Percentiles rank a stretch among this genome's conserved stretches.
Conservation (phyloP, 2,797 vertebrate genomes). For the Todus mexicanus region DNA sequence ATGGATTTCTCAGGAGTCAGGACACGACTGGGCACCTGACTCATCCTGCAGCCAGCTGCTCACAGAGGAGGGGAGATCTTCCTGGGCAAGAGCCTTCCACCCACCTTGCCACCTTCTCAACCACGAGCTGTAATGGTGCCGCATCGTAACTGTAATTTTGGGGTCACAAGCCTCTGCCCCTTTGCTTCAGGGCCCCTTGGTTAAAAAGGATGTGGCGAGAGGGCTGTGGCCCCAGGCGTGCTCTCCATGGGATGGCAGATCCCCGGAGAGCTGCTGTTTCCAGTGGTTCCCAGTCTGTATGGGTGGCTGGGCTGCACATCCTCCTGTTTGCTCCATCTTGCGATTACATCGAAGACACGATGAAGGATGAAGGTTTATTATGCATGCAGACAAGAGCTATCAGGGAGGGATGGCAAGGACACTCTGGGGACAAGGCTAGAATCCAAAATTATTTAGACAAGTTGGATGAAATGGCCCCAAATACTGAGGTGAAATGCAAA, state of each 20-base stretch:
- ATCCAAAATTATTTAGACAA: not conserved
- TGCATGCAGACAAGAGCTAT: conserved; percentile 19
- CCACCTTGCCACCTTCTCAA: not conserved
- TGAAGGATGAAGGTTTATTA: conserved; percentile 18
- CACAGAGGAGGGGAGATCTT: not conserved
- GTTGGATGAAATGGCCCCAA: not conserved
- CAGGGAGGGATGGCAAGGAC: conserved; percentile 26
- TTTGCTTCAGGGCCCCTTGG: not conserved
- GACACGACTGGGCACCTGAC: not conserved
- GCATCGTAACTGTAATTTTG: not conserved
- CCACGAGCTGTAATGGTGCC: not conserved
- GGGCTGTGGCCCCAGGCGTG: not conserved
- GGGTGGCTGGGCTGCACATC: not conserved
- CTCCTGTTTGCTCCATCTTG: not conserved
- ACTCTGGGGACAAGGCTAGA: conserved; percentile 10
- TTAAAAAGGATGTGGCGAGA: not conserved
- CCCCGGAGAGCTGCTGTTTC: not conserved
- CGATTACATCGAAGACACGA: not conserved
- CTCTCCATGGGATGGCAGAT: not conserved
- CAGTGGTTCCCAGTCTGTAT: not conserved
- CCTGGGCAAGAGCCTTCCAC: not conserved
- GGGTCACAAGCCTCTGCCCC: not conserved
- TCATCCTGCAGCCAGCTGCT: not conserved
- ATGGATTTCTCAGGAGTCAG: not conserved
- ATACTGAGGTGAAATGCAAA: not conserved